Evolutionary conservation across 2,888 invertebrate species (phyloP).

Genomic region (Tetranychus piercei): DNA sequence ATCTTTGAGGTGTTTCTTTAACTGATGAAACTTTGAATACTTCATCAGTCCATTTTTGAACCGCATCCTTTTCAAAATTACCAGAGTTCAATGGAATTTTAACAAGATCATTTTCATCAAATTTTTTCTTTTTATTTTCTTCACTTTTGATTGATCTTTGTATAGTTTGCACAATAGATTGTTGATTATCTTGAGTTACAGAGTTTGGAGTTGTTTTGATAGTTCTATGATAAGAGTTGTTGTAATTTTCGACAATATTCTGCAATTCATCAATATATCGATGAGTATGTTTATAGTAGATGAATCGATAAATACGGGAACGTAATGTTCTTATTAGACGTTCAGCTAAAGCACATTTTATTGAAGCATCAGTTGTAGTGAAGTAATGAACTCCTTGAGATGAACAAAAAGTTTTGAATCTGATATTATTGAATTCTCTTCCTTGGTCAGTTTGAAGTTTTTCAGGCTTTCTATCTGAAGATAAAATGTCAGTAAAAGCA

Average conservation of each 20-base stretch:
- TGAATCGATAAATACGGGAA: constrained; percentile 28
- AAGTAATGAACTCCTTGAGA: constrained; percentile 22
- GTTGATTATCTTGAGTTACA: too few relatives aligned
- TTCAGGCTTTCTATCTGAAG: not conserved
- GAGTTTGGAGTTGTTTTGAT: not conserved
- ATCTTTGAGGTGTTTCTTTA: too few relatives aligned
- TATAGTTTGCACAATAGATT: too few relatives aligned
- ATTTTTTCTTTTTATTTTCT: too few relatives aligned
- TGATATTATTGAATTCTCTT: constrained; percentile 22
- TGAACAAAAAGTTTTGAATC: constrained; percentile 15
- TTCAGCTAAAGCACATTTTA: constrained; percentile 29
- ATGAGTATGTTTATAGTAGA: constrained; percentile 26
- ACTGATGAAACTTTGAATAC: too few relatives aligned
- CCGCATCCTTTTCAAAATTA: too few relatives aligned
- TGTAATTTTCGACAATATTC: not conserved
- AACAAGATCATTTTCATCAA: too few relatives aligned
- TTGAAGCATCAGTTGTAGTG: constrained; percentile 26
- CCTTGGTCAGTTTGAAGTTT: too few relatives aligned
- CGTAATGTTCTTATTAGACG: constrained; percentile 28
- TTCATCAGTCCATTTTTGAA: too few relatives aligned
- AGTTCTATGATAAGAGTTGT: not conserved
- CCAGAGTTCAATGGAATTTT: too few relatives aligned
- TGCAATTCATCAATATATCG: constrained; percentile 4
- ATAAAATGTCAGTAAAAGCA: not conserved
- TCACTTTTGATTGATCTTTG: too few relatives aligned